Percentiles rank a stretch among this genome's conserved stretches.
phyloP scores from a whole-genome alignment of 2,113 vertebrate genomes.

The Phyllopteryx taeniolatus region DNA sequence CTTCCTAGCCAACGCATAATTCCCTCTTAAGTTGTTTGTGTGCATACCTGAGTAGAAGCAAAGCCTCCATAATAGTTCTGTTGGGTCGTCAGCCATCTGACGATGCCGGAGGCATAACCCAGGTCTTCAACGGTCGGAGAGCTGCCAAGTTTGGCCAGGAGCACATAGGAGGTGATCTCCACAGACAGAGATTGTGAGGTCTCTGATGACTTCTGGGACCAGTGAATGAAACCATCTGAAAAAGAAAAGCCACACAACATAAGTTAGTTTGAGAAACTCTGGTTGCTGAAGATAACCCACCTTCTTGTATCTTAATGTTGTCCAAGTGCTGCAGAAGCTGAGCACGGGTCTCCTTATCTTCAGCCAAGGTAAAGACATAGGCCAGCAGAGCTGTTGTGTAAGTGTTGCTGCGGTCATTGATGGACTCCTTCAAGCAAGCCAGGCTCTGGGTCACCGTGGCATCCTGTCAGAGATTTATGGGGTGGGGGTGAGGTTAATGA shows the following conservation, averaged over 20 bases:
- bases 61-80: slow-evolving; percentile 82
- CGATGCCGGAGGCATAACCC: slow-evolving; percentile 57
- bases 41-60: slow-evolving; percentile 78
- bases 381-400: slow-evolving; percentile 77
- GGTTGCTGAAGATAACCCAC: slow-evolving; percentile 24
- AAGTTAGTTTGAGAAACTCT: neutral
- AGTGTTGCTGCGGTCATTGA: slow-evolving; percentile 49
- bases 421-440: slow-evolving; percentile 63
- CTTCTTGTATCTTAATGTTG: slow-evolving; percentile 24
- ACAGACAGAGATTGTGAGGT: slow-evolving; percentile 63
- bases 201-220: slow-evolving; percentile 49
- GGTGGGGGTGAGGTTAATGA: neutral
- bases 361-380: slow-evolving; percentile 82
- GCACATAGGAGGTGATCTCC: slow-evolving; percentile 76
- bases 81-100: slow-evolving; percentile 75
- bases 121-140: slow-evolving; percentile 45
- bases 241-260: neutral
- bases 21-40: neutral
- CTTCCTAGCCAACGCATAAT: neutral
- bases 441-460: slow-evolving; percentile 56
- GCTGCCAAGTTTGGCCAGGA: slow-evolving; percentile 72
- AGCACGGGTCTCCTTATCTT: slow-evolving; percentile 60
- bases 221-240: slow-evolving; percentile 56
- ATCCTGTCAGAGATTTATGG: slow-evolving; percentile 53
- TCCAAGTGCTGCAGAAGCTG: slow-evolving; percentile 54